phyloP scores from a whole-genome alignment of 2,113 vertebrate species.

The Amphiprion percula region DNA sequence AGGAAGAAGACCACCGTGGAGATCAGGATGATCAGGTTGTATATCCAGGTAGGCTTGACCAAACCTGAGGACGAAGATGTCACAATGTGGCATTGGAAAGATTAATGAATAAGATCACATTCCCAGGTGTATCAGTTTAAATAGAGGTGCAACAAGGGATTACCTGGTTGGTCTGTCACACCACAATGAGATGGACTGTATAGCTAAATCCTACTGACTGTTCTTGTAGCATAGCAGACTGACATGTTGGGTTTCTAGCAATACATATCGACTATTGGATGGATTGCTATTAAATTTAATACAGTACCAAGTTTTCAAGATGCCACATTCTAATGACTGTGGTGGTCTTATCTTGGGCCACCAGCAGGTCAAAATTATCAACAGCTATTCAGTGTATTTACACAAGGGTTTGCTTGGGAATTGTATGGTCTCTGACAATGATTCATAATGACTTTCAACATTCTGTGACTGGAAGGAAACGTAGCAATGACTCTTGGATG shows the following conservation, averaged over 20 bases:
- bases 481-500: too few relatives aligned
- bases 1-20: slow-evolving; percentile 81
- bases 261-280: not conserved
- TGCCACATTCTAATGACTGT: not conserved
- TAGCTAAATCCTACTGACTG: not conserved
- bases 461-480: too few relatives aligned
- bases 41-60: slow-evolving; percentile 77
- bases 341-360: not conserved
- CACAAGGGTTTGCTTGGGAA: not conserved
- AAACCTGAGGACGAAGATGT: slow-evolving; percentile 47
- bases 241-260: not conserved
- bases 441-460: not conserved
- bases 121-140: too few relatives aligned
- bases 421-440: not conserved
- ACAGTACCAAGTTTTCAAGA: not conserved
- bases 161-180: not conserved
- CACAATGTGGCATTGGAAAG: too few relatives aligned
- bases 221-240: not conserved
- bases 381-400: too few relatives aligned
- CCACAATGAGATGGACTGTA: not conserved
- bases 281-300: not conserved
- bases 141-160: not conserved
- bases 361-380: not conserved
- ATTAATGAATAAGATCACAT: too few relatives aligned
- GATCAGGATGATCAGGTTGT: slow-evolving; percentile 76